Conservation (phyloP, 1,140 invertebrate genomes). For the Leptinotarsa undecemlineata region DNA sequence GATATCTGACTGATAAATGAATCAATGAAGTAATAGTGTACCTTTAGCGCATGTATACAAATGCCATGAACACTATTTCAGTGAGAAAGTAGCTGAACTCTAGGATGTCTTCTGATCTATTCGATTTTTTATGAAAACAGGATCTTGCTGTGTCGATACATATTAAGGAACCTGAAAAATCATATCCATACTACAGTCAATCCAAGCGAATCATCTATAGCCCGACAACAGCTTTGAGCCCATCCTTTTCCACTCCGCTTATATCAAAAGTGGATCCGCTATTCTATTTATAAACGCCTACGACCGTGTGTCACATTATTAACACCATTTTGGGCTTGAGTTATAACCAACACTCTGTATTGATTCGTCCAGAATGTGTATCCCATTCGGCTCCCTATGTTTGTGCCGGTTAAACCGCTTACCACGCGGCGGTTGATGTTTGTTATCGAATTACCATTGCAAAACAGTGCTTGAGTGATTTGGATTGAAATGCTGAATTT, state of each 20-base stretch:
- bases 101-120: too few species aligned
- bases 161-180: too few species aligned
- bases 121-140: too few species aligned
- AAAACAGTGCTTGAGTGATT: slow-evolving; percentile 2
- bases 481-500: slow-evolving; percentile 35
- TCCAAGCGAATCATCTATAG: background rate
- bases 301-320: slow-evolving; percentile 16
- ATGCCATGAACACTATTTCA: too few species aligned
- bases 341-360: slow-evolving; percentile 23
- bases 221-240: background rate
- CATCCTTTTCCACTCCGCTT: background rate
- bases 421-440: background rate
- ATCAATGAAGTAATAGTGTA: too few species aligned
- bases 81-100: too few species aligned
- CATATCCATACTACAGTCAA: background rate
- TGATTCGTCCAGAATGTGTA: slow-evolving; percentile 3
- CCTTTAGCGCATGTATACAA: too few species aligned
- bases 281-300: slow-evolving; percentile 15
- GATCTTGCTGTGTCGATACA: too few species aligned
- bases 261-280: slow-evolving; percentile 9
- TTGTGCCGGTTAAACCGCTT: slow-evolving; percentile 16
- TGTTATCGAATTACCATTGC: slow-evolving; percentile 10
- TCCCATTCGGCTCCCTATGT: background rate
- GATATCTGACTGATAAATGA: too few species aligned
- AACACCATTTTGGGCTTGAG: background rate